Percentiles rank a stretch among this genome's conserved stretches.
Conservation (phyloP, 2,888 invertebrate genomes). For the Leucoma salicis region DNA sequence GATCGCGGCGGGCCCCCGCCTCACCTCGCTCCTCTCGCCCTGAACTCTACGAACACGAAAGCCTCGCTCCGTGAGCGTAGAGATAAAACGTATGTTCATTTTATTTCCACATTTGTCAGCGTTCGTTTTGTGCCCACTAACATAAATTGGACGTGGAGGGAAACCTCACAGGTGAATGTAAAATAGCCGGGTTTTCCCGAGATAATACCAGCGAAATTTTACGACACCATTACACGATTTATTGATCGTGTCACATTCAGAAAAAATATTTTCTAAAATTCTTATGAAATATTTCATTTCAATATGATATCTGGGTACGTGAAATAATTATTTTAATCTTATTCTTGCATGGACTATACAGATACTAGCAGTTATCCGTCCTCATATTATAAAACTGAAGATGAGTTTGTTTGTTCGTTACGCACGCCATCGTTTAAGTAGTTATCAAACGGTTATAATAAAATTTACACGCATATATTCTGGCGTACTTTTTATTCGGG, state of each 20-base stretch:
- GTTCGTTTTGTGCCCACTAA: slow-evolving; percentile 82
- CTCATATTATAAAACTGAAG: too few species aligned
- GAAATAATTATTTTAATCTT: too few species aligned
- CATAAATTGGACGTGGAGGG: slow-evolving; percentile 81
- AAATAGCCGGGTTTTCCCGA: slow-evolving; percentile 80
- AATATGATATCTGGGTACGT: slow-evolving; percentile 14
- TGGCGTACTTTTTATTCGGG: too few species aligned
- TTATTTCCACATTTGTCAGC: slow-evolving; percentile 82
- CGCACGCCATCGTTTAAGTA: too few species aligned
- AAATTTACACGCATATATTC: too few species aligned
- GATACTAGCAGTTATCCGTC: too few species aligned
- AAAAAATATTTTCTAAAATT: slow-evolving; percentile 65
- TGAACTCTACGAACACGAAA: slow-evolving; percentile 51
- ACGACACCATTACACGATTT: slow-evolving; percentile 80
- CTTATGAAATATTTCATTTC: slow-evolving; percentile 39
- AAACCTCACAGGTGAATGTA: slow-evolving; percentile 81
- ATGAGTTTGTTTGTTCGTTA: too few species aligned
- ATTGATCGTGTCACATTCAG: slow-evolving; percentile 75
- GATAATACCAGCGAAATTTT: slow-evolving; percentile 80
- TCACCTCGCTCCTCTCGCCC: slow-evolving; percentile 28
- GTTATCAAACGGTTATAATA: too few species aligned
- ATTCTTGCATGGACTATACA: too few species aligned
- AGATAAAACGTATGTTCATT: slow-evolving; percentile 81
- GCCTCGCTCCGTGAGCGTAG: slow-evolving; percentile 68
- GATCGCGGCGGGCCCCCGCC: slow-evolving; percentile 15